Conservation (phyloP, 2,113 vertebrate species). For the Sinocyclocheilus rhinocerous region DNA sequence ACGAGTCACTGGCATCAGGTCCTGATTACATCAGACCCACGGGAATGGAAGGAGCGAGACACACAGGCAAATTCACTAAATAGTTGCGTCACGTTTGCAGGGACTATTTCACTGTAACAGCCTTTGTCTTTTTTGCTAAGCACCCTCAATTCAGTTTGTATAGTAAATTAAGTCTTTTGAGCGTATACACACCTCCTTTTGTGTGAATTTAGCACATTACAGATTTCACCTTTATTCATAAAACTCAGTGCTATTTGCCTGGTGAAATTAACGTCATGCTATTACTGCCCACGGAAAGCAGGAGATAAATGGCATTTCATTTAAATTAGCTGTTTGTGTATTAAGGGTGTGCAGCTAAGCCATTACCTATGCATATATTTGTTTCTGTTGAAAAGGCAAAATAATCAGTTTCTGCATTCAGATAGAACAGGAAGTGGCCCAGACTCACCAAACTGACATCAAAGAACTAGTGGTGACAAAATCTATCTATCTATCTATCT, state of each 20-base stretch:
- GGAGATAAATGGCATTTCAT: not conserved
- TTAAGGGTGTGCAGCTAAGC: not conserved
- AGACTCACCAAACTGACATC: no score
- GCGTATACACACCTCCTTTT: not conserved
- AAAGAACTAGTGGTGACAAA: no score
- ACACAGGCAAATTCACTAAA: slow-evolving; percentile 3
- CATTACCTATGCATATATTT: not conserved
- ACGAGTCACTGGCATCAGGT: slow-evolving; percentile 31
- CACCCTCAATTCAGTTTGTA: not conserved
- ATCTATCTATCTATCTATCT: no score
- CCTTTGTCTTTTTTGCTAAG: not conserved
- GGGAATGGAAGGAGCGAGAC: slow-evolving; percentile 31
- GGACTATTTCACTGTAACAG: not conserved
- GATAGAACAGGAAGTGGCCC: not conserved
- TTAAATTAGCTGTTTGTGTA: not conserved
- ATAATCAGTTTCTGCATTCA: not conserved
- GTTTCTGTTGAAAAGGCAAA: not conserved
- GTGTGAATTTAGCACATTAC: not conserved
- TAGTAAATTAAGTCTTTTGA: not conserved
- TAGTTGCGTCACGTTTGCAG: not conserved
- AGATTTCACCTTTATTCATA: not conserved
- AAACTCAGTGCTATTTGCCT: no score
- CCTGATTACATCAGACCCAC: slow-evolving; percentile 48
- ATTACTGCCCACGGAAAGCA: not conserved
- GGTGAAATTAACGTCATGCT: not conserved